These are phyloP conservation scores for Mylabris phalerata DNA, from an alignment of 1,140 invertebrate species.

Conservation along the genomic window DNA sequence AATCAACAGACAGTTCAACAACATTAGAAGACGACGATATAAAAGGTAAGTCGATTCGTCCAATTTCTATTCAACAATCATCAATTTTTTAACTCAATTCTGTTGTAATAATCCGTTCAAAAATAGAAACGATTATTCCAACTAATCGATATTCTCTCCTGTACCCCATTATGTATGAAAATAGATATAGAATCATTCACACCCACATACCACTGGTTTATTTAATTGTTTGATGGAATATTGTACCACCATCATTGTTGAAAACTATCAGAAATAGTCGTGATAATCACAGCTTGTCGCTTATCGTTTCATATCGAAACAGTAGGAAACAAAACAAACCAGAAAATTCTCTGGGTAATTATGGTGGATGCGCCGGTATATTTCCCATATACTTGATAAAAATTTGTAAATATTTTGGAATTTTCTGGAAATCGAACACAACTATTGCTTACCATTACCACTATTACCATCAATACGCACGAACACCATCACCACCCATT, in stretches of 20 bases:
- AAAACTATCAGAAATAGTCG: not conserved
- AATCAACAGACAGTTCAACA: slow-evolving; percentile 88
- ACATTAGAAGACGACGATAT: slow-evolving; percentile 88
- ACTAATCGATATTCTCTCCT: not conserved
- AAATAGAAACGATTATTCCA: not conserved
- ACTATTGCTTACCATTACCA: too few species aligned
- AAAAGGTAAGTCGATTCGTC: slow-evolving; percentile 61
- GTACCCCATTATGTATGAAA: not conserved
- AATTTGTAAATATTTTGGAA: too few species aligned
- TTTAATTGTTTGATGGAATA: slow-evolving; percentile 21
- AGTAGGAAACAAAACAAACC: too few species aligned
- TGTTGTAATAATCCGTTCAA: not conserved
- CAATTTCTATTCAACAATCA: not conserved
- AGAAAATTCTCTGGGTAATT: too few species aligned
- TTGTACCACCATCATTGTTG: slow-evolving; percentile 3
- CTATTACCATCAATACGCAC: too few species aligned
- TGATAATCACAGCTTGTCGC: not conserved
- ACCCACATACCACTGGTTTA: slow-evolving; percentile 42
- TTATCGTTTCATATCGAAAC: not conserved
- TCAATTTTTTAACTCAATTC: not conserved
- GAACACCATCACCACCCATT: not conserved
- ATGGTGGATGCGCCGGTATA: too few species aligned
- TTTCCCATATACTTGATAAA: too few species aligned
- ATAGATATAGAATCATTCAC: slow-evolving; percentile 31
- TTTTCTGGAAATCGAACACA: too few species aligned